A percentile compares a stretch with the other conserved stretches of the same genome.
Evolutionary conservation across 1,140 invertebrate species (phyloP).

Genomic region (Papilio machaon): DNA sequence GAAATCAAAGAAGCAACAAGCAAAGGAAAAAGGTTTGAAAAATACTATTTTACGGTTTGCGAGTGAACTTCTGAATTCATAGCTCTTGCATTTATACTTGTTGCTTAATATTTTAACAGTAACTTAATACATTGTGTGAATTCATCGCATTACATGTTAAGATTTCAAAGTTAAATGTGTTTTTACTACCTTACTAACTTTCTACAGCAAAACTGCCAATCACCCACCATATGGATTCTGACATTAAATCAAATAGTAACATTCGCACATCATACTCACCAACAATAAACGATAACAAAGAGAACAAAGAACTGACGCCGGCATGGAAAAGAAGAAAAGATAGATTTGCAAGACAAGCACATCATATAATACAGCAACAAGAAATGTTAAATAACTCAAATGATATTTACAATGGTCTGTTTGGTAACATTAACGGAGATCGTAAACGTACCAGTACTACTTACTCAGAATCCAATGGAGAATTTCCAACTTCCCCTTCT

Average conservation of each 20-base stretch:
- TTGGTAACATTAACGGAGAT: conserved; percentile 46
- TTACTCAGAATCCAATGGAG: conserved; percentile 45
- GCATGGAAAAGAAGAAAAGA: conserved; percentile 65
- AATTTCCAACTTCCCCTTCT: conserved; percentile 47
- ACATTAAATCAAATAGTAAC: conserved; percentile 57
- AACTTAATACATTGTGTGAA: conserved; percentile 21
- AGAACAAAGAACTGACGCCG: conserved; percentile 67
- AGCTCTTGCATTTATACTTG: neutral
- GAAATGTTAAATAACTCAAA: conserved; percentile 66
- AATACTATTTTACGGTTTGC: conserved; percentile 20
- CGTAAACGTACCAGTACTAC: conserved; percentile 46
- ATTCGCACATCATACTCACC: conserved; percentile 54
- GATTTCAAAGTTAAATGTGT: conserved; percentile 30
- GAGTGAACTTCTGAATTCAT: neutral
- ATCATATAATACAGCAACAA: conserved; percentile 68
- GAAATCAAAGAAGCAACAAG: conserved; percentile 71
- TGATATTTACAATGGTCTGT: conserved; percentile 58
- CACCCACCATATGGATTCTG: conserved; percentile 56
- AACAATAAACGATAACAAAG: conserved; percentile 65
- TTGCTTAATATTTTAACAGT: neutral
- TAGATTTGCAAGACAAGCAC: conserved; percentile 65
- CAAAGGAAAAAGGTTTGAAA: conserved; percentile 67
- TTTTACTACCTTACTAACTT: conserved; percentile 60
- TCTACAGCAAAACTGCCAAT: conserved; percentile 63
- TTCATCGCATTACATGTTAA: conserved; percentile 37